These are phyloP conservation scores for Poliocrania exsul DNA, from an alignment of 2,797 vertebrate species.

Conservation along the genomic window DNA sequence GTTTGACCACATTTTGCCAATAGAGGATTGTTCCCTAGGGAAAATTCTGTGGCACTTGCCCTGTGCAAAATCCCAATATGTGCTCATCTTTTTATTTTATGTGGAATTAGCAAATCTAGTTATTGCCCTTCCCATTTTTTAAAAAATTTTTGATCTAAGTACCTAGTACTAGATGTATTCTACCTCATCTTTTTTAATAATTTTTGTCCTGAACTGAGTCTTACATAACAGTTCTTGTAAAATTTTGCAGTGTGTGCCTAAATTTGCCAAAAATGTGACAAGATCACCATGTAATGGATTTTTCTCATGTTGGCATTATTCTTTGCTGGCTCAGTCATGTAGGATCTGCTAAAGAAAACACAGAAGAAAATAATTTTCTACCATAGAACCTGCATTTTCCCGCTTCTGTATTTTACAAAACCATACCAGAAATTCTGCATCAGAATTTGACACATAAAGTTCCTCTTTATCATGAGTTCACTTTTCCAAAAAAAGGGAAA, in stretches of 20 bases:
- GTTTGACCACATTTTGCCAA: neutral
- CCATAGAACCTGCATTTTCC: neutral
- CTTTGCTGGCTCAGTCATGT: neutral
- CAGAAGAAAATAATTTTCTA: neutral
- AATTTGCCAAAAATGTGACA: neutral
- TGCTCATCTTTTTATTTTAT: neutral
- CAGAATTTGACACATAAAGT: constrained; percentile 22
- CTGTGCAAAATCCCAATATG: neutral
- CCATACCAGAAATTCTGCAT: constrained; percentile 18
- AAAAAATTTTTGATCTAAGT: constrained; percentile 2
- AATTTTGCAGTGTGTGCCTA: neutral
- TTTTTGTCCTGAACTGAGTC: neutral
- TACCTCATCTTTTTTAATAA: neutral
- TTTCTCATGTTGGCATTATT: neutral
- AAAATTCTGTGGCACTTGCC: neutral
- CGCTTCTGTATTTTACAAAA: constrained; percentile 23
- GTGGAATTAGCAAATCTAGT: neutral
- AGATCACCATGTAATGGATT: neutral
- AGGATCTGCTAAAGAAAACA: neutral
- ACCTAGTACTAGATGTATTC: neutral
- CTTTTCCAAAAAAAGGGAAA: constrained; percentile 34
- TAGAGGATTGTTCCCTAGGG: neutral
- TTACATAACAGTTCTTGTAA: neutral
- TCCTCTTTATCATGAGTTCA: constrained; percentile 28
- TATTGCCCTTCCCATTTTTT: neutral